Evolutionary conservation across 2,113 vertebrate species (phyloP).

Genomic region (Isurus oxyrinchus): DNA sequence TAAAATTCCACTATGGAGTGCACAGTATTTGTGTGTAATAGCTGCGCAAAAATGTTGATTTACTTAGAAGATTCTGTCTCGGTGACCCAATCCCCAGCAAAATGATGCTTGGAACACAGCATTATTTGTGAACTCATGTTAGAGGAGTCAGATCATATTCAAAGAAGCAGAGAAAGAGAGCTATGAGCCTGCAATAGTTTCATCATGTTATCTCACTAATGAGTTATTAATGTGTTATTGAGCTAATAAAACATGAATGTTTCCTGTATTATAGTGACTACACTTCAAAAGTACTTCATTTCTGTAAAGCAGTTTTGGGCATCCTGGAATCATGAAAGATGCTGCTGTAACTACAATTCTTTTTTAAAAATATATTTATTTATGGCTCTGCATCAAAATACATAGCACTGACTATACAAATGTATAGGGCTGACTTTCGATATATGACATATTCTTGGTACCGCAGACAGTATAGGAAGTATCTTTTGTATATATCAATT

Average conservation of each 20-base stretch:
- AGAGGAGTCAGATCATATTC: background rate
- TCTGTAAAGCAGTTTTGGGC: background rate
- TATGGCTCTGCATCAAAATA: background rate
- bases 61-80: background rate
- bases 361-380: background rate
- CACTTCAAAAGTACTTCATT: background rate
- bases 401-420: background rate
- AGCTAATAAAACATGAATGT: constrained; percentile 6
- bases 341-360: background rate
- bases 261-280: background rate
- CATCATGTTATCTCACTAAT: background rate
- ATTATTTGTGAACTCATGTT: background rate
- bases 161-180: background rate
- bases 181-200: background rate
- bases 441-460: background rate
- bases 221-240: constrained; percentile 22
- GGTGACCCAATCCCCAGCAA: background rate
- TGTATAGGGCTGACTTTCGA: background rate
- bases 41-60: background rate
- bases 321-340: background rate
- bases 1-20: background rate
- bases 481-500: background rate
- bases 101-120: background rate
- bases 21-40: background rate
- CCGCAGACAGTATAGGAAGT: background rate